These are phyloP conservation scores for Emberiza fucata DNA, from an alignment of 2,113 vertebrate genomes.

Conservation along the genomic window DNA sequence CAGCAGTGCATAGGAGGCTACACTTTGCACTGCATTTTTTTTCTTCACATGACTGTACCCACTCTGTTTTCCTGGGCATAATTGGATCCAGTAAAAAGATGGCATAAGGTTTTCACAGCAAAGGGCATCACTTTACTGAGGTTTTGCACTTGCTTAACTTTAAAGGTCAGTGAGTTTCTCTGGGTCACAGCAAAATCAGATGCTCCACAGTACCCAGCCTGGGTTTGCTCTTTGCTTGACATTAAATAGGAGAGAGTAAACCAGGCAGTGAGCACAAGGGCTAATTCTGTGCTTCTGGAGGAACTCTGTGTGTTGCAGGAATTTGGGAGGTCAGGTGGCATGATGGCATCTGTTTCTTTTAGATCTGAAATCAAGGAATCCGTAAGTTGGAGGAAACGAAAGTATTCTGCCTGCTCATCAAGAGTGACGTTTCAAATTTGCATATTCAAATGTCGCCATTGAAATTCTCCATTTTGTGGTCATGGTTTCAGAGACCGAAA, in stretches of 20 bases:
- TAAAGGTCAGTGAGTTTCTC: background rate
- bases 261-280: background rate
- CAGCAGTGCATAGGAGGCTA: background rate
- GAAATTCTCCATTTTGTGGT: background rate
- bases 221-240: background rate
- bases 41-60: background rate
- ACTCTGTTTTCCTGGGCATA: background rate
- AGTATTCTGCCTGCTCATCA: background rate
- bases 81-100: background rate
- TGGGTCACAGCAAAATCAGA: background rate
- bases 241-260: background rate
- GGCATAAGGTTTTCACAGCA: background rate
- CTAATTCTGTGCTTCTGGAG: background rate
- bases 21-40: background rate
- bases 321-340: background rate
- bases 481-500: background rate
- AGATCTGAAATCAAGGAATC: background rate
- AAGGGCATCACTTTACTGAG: background rate
- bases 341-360: rapidly evolving
- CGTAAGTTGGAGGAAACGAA: background rate
- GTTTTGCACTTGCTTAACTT: background rate
- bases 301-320: background rate
- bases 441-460: background rate
- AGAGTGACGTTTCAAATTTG: background rate
- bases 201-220: background rate